Evolutionary conservation across 1,140 invertebrate genomes (phyloP).

Genomic region (Neodiprion lecontei): DNA sequence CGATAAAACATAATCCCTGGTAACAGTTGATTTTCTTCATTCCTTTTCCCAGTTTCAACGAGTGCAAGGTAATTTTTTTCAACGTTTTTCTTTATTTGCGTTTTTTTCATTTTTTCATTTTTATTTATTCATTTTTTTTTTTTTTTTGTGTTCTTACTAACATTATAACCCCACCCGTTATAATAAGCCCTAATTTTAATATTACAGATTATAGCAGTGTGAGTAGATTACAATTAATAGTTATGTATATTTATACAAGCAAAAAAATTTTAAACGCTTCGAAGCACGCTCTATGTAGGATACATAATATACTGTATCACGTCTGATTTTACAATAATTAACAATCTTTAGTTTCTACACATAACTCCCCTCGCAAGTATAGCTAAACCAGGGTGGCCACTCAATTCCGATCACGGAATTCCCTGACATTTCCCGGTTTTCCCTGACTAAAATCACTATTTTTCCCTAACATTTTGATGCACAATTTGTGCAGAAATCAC

Average conservation of each 20-base stretch:
- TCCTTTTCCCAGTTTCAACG: slow-evolving; percentile 11
- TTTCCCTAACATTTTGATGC: no score
- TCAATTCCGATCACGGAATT: no score
- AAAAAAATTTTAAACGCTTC: neutral
- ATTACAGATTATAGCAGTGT: slow-evolving; percentile 42
- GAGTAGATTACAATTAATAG: slow-evolving; percentile 36
- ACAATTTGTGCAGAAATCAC: no score
- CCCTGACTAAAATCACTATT: no score
- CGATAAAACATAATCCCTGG: slow-evolving; percentile 19
- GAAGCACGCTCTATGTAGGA: neutral
- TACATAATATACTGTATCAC: no score
- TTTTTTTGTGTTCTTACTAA: slow-evolving; percentile 35
- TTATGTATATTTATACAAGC: slow-evolving; percentile 35
- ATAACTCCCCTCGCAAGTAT: no score
- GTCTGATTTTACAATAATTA: no score
- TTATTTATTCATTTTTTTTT: slow-evolving; percentile 43
- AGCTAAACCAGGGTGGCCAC: no score
- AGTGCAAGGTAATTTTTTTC: slow-evolving; percentile 20
- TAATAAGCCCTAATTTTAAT: slow-evolving; percentile 49
- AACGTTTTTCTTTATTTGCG: slow-evolving; percentile 21
- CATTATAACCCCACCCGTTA: slow-evolving; percentile 36
- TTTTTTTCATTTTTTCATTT: slow-evolving; percentile 37
- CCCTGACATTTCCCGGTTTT: no score
- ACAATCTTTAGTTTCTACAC: no score
- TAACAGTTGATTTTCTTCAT: slow-evolving; percentile 19